Conservation (phyloP, 2,113 vertebrate species). For the Cyprichromis sp. region DNA sequence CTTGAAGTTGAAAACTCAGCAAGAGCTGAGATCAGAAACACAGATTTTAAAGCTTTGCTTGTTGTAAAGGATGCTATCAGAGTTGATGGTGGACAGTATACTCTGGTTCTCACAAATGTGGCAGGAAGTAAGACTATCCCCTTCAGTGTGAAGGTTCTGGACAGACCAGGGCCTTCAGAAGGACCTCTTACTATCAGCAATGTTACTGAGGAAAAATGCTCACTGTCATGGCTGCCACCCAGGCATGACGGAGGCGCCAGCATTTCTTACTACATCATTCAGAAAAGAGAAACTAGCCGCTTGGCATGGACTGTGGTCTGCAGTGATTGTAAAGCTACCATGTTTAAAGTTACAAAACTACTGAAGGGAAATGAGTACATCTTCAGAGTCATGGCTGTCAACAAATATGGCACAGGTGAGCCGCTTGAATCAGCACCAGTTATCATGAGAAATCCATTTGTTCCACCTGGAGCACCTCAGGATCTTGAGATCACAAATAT, state of each 20-base stretch:
- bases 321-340: slow-evolving; percentile 85
- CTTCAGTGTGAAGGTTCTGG: slow-evolving; percentile 89
- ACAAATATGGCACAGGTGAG: slow-evolving; percentile 92
- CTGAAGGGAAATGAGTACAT: slow-evolving; percentile 96
- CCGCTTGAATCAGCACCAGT: slow-evolving; percentile 89
- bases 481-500: slow-evolving; percentile 89
- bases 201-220: slow-evolving; percentile 93
- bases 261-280: slow-evolving; percentile 90
- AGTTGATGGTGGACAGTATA: slow-evolving; percentile 93
- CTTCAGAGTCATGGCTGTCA: slow-evolving; percentile 95
- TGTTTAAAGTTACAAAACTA: slow-evolving; percentile 93
- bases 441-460: slow-evolving; percentile 93
- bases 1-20: slow-evolving; percentile 89
- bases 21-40: slow-evolving; percentile 90
- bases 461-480: slow-evolving; percentile 83
- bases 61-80: slow-evolving; percentile 92
- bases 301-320: slow-evolving; percentile 93
- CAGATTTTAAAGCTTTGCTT: slow-evolving; percentile 86
- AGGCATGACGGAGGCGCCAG: slow-evolving; percentile 90
- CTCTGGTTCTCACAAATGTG: slow-evolving; percentile 89
- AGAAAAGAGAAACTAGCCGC: slow-evolving; percentile 96
- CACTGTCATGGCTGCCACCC: slow-evolving; percentile 88
- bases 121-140: slow-evolving; percentile 87
- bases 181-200: slow-evolving; percentile 88
- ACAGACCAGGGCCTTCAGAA: slow-evolving; percentile 90